Percentiles rank a stretch among this genome's conserved stretches.
These are phyloP conservation scores for Coryphaenoides rupestris DNA, from an alignment of 2,113 vertebrate genomes.

Conservation along the genomic window DNA sequence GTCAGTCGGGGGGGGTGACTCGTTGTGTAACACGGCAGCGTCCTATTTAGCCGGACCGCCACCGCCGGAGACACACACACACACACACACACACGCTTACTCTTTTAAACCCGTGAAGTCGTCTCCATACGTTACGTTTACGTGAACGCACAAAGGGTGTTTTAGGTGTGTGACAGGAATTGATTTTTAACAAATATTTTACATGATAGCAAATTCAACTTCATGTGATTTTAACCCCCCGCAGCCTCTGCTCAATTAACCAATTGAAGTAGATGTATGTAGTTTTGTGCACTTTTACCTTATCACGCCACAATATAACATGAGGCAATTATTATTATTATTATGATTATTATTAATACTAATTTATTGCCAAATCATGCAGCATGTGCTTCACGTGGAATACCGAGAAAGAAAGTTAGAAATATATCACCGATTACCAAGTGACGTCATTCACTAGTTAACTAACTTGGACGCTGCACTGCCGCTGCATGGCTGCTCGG, in stretches of 20 bases:
- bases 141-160: too few relatives aligned
- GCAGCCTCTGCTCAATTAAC: too few relatives aligned
- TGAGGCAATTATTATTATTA: not conserved
- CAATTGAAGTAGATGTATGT: too few relatives aligned
- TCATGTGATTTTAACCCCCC: too few relatives aligned
- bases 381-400: too few relatives aligned
- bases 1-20: conserved; percentile 73
- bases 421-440: not conserved
- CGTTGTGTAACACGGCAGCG: conserved; percentile 72
- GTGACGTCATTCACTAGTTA: not conserved
- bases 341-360: conserved; percentile 1
- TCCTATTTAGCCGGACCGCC: conserved; percentile 67
- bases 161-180: too few relatives aligned
- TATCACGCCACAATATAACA: too few relatives aligned
- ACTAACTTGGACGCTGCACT: conserved; percentile 11
- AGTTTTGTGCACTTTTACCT: too few relatives aligned
- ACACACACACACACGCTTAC: conserved; percentile 13
- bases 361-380: too few relatives aligned
- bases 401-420: not conserved
- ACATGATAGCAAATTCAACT: too few relatives aligned
- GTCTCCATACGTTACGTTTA: conserved; percentile 16
- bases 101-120: too few relatives aligned
- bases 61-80: conserved; percentile 28
- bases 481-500: conserved; percentile 25
- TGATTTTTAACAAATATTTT: too few relatives aligned